Base-by-base conservation (phyloP, 2,797 vertebrate species). In the Percopsis omiscomaycus region DNA sequence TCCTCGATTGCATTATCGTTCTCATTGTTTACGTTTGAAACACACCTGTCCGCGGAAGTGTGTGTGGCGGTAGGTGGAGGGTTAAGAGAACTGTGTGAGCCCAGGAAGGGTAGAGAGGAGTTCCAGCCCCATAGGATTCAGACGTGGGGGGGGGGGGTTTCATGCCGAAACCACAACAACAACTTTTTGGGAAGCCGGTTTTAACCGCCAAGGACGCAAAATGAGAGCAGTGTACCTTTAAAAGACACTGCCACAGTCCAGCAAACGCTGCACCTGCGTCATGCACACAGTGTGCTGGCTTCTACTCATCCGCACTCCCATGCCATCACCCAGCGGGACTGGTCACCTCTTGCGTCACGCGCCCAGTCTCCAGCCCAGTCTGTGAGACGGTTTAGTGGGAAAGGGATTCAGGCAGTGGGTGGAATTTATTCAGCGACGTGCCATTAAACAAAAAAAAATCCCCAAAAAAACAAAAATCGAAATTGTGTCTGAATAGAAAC, bases 211-310 rank as follows among this genome's bases (percentile, higher is more conserved):
- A 42, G 37, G 1, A 57, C 28, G 10, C 37, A 61, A n/a, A 30
- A 67, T 22, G 73, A 66, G 70, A 45, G 57, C 71, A 42, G 37
- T 42, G 37, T 32, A 71, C 52, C 73, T 22, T 42, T 42, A 30
- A 8, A 0, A 57, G 74, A 42, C 47, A 0, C 15, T 44, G 77
- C 70, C 73, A 46, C 60, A 29, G 51, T 29, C 32, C 54, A 50
- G 32, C 52, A 78, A 70, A 15, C 13, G 42, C 48, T 10, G 64
- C 74, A 84, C 82, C 79, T 87, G 82, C 76, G 79, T 84, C 84
- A 82, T 63, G 64, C 73, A 71, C 29, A 16, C 67, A 59, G 70
- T 69, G 22, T 22, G 42, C 16, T 15, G 44, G n/a, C 44, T 13
- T 22, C 22, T 22, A 22, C 22, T 1, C 22, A 22, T 22, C 73